Percentiles rank a stretch among this genome's conserved stretches.
phyloP scores from a whole-genome alignment of 2,113 vertebrate species.

The Bufo bufo region DNA sequence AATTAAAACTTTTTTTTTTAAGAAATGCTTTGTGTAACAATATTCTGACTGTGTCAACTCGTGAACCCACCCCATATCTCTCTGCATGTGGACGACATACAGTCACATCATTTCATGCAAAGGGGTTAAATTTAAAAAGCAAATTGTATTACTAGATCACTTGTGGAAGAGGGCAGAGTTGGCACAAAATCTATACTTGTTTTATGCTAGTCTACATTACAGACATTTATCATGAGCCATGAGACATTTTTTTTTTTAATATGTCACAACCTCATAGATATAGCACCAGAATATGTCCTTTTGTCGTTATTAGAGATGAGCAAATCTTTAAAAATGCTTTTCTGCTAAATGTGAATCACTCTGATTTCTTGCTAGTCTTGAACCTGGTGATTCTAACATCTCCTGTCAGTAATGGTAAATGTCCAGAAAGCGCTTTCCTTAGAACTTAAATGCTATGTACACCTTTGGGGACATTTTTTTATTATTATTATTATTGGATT shows the following conservation, averaged over 20 bases:
- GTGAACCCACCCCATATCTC: too few species aligned
- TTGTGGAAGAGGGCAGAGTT: neutral
- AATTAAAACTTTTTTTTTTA: too few species aligned
- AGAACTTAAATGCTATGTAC: too few species aligned
- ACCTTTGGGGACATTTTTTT: too few species aligned
- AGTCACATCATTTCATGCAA: too few species aligned
- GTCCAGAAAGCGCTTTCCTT: neutral
- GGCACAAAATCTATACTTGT: neutral
- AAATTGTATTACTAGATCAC: neutral
- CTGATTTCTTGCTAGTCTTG: neutral
- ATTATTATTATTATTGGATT: too few species aligned
- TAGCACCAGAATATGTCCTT: neutral
- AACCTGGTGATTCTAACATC: neutral
- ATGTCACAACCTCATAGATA: neutral
- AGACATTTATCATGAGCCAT: neutral
- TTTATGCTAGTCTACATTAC: neutral
- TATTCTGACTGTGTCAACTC: too few species aligned
- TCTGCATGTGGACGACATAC: too few species aligned
- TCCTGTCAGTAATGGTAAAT: neutral
- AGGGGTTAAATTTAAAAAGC: neutral
- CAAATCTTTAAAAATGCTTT: neutral
- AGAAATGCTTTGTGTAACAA: too few species aligned
- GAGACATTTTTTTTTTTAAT: neutral
- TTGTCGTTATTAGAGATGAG: slow-evolving; percentile 1
- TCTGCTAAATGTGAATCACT: neutral